These are phyloP conservation scores for Pristionchus maxplancki DNA, from an alignment of 2,888 invertebrate genomes.

Conservation along the genomic window DNA sequence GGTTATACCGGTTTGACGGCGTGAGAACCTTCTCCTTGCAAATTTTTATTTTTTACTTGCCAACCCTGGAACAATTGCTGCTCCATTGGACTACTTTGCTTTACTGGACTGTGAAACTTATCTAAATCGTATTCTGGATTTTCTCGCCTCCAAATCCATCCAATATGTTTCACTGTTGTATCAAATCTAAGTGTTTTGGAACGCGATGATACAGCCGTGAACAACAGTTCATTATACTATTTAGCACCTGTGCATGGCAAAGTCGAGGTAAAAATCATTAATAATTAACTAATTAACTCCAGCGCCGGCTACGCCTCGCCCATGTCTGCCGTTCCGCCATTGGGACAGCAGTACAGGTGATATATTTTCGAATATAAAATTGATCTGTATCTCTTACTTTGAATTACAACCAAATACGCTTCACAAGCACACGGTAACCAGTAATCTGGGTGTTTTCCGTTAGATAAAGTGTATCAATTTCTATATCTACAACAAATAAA, in stretches of 20 bases:
- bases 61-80: no score
- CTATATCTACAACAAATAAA: no score
- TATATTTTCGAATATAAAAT: background rate
- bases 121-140: background rate
- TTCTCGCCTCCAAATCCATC: background rate
- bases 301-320: slow-evolving; percentile 49
- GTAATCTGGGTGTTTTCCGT: no score
- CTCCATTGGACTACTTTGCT: no score
- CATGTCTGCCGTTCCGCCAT: slow-evolving; percentile 9
- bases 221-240: no score
- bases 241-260: no score
- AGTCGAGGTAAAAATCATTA: no score
- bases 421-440: no score
- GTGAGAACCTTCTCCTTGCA: background rate
- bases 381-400: background rate
- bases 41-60: no score
- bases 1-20: background rate
- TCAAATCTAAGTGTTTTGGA: background rate
- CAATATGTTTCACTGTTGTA: background rate
- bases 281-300: no score
- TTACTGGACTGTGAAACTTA: background rate
- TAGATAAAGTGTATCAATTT: no score
- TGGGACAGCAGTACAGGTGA: slow-evolving; percentile 12
- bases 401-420: background rate
- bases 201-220: background rate